Base-by-base conservation (phyloP, 2,888 invertebrate species). In the Ctenicera cuprea region DNA sequence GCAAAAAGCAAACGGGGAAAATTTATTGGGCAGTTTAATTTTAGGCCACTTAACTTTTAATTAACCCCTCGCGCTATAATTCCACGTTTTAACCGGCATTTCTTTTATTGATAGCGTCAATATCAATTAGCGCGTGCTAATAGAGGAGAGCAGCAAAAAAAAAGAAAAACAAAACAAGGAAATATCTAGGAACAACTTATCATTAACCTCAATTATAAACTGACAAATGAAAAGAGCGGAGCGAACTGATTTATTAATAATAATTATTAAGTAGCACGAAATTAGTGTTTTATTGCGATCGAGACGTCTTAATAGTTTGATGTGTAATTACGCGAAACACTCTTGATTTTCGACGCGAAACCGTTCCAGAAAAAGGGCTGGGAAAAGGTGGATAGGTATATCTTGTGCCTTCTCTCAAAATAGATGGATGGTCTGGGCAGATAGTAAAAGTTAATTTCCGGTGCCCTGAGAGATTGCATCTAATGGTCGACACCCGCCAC, bases 391-490 rank as follows among this genome's bases (percentile, higher is more conserved):
- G 33, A 33, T 33, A 9, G 33, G 33, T 18, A 37, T 54, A 7
- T 26, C 30, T 1, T 20, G 22, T 3, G 3, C 11, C 26, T 3
- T 5, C 18, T 30, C 12, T n/a, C n/a, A 14, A 54, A n/a, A 26
- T 54, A 30, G 59, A 59, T 33, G 59, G 59, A 59, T 59, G 20
- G 59, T 18, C 59, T 59, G 59, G 59, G 33, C 16, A 59, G 71
- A 71, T 74, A 74, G 71, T 74, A 74, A 74, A 74, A 74, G 74
- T 74, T 74, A 74, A 74, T 74, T 74, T 74, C 74, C 74, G 74
- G 74, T 70, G 38, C 64, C 33, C 52, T 14, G 38, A 16, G 50
- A 73, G 73, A 73, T 68, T 73, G 52, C 54, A 73, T 73, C 73
- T 67, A 73, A 73, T 68, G 38, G 67, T 57, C 62, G 43, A 73